Evolutionary conservation across 2,113 vertebrate genomes (phyloP).

Genomic region (Jaculus jaculus): DNA sequence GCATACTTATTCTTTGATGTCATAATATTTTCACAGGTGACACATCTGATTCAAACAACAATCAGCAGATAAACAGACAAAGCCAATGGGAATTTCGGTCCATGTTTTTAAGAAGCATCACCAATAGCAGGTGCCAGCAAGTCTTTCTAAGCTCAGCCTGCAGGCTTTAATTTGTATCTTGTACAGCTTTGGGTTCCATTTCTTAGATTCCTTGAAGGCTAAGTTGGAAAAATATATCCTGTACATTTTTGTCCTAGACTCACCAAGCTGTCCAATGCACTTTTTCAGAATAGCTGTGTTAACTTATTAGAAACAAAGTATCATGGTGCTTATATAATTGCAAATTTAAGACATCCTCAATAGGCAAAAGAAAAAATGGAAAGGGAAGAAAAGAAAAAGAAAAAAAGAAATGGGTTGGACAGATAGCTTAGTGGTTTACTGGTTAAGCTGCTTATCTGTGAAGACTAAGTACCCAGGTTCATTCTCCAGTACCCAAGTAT

Average conservation of each 20-base stretch:
- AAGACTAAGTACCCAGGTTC: too few relatives aligned
- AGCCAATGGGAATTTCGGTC: not conserved
- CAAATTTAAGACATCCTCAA: not conserved
- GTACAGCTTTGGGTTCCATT: not conserved
- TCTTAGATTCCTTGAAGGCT: not conserved
- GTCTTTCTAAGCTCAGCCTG: not conserved
- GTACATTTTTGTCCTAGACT: not conserved
- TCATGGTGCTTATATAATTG: not conserved
- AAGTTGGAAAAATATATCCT: not conserved
- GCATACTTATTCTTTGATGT: not conserved
- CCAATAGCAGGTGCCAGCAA: not conserved
- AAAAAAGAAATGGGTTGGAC: too few relatives aligned
- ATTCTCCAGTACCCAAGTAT: too few relatives aligned
- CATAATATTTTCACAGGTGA: conserved; percentile 20
- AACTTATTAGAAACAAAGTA: conserved; percentile 5
- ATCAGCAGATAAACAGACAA: not conserved
- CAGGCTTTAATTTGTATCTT: not conserved
- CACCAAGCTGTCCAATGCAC: not conserved
- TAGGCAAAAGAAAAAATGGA: not conserved
- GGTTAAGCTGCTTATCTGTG: too few relatives aligned
- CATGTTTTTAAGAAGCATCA: not conserved
- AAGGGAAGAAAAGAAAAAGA: too few relatives aligned
- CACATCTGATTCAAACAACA: not conserved
- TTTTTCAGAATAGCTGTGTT: not conserved
- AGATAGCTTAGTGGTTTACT: too few relatives aligned